Conservation (phyloP, 2,888 invertebrate genomes). For the Synergus gifuensis region DNA sequence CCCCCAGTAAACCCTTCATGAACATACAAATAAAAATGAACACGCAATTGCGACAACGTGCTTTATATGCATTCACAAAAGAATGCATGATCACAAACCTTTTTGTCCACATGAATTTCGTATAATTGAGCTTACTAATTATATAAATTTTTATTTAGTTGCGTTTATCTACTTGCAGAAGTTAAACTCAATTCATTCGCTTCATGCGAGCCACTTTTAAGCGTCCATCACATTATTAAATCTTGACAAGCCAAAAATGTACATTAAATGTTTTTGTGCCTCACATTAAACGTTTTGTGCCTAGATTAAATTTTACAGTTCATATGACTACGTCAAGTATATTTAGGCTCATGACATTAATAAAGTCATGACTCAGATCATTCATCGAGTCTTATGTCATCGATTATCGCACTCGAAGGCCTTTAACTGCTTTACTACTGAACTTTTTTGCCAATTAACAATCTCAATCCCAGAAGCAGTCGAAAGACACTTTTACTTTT, state of each 20-base stretch:
- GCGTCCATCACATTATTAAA: not conserved
- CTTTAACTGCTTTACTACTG: slow-evolving; percentile 38
- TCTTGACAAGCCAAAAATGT: not conserved
- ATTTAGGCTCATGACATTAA: not conserved
- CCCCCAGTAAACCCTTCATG: slow-evolving; percentile 7
- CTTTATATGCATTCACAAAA: slow-evolving; percentile 10
- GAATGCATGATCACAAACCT: not conserved
- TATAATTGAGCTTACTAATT: not conserved
- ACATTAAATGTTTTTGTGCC: not conserved
- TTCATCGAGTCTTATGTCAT: slow-evolving; percentile 63
- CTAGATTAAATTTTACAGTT: not conserved
- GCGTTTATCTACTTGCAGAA: not conserved
- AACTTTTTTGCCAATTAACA: slow-evolving; percentile 39
- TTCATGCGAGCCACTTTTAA: not conserved
- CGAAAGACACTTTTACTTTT: not conserved
- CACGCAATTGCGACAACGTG: slow-evolving; percentile 20
- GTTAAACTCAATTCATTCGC: not conserved
- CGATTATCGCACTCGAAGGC: slow-evolving; percentile 59
- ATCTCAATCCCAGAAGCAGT: not conserved
- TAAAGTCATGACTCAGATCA: slow-evolving; percentile 43
- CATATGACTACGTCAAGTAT: not conserved
- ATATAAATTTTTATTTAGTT: no score
- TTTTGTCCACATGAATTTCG: not conserved
- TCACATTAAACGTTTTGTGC: not conserved
- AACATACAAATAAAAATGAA: slow-evolving; percentile 22